A percentile compares a stretch with the other conserved stretches of the same genome.
These are phyloP conservation scores for Alces alces DNA, from an alignment of 2,113 vertebrate species.

Conservation along the genomic window DNA sequence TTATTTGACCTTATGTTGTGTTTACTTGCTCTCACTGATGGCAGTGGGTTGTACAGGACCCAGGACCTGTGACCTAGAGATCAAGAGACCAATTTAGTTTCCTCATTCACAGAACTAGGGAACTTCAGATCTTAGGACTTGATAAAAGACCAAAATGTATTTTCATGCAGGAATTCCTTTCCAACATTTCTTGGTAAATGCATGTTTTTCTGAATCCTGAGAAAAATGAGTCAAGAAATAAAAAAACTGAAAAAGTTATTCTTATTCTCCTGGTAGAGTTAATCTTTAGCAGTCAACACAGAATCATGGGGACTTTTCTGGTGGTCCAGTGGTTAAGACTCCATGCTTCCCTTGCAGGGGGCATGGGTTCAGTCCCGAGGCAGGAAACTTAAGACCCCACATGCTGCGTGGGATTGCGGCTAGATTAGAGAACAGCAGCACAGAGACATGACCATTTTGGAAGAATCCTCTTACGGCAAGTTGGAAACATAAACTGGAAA, in stretches of 20 bases:
- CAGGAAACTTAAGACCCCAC: background rate
- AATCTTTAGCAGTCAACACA: background rate
- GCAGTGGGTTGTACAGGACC: background rate
- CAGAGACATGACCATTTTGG: background rate
- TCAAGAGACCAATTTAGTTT: background rate
- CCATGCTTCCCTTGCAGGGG: background rate
- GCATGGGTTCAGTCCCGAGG: background rate
- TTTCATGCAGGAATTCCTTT: background rate
- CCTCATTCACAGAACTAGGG: background rate
- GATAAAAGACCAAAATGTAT: background rate
- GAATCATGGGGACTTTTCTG: background rate
- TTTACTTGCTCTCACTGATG: background rate
- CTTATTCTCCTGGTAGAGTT: background rate
- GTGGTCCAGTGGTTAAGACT: background rate
- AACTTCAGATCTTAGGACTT: background rate
- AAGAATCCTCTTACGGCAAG: background rate
- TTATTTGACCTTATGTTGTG: background rate
- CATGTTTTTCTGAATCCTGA: slow-evolving; percentile 4
- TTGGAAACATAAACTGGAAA: background rate
- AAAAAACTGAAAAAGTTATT: background rate
- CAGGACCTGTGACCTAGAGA: background rate
- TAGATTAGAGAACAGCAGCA: background rate
- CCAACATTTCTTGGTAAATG: background rate
- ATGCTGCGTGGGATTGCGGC: background rate
- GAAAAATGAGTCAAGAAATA: background rate